Evolutionary conservation across 2,888 invertebrate species (phyloP), one percentile per base, ranked within the genome.

Genomic region (Toxonevra muliebris): DNA sequence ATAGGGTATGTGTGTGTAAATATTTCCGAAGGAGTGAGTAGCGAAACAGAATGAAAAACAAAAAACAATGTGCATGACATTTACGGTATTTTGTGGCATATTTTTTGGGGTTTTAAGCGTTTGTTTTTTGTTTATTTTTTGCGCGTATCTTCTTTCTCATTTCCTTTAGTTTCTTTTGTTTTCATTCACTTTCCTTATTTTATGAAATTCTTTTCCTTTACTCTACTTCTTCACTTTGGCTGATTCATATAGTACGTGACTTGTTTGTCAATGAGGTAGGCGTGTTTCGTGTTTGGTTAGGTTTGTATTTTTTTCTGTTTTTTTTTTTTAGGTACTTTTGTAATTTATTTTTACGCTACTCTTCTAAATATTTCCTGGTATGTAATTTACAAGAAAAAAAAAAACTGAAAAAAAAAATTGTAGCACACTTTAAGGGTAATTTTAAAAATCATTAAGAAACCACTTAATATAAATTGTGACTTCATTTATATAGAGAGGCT

Each of bases 361-460:
- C 30, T 30, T 30, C 30, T 30, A n/a, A n/a, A n/a, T n/a, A n/a
- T 30, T 30, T 30, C 30, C 7, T 30, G 30, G 30, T 30, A 30
- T 30, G 30, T 30, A 30, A 30, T 30, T 30, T 30, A 30, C 7
- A 30, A 30, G 7, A 30, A 30, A 2, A 42, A 60, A 19, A 48
- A 45, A 60, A 30, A 60, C 30, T 12, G 7, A 12, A 48, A 19
- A 40, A 40, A 9, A 42, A 62, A 54, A 42, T 8, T 65, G 48
- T 30, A 60, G 66, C 69, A 69, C 66, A 66, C 66, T 69, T 69
- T 62, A 50, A 62, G 69, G 69, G 64, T 61, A 65, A 61, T 68
- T 54, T 65, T 50, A 48, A 61, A 68, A 68, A 68, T 68, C 65
- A 65, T 68, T 68, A 68, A 55, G 65, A 52, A 65, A 65, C 61